Conservation (phyloP, 2,113 vertebrate genomes). For the Nibea albiflora region DNA sequence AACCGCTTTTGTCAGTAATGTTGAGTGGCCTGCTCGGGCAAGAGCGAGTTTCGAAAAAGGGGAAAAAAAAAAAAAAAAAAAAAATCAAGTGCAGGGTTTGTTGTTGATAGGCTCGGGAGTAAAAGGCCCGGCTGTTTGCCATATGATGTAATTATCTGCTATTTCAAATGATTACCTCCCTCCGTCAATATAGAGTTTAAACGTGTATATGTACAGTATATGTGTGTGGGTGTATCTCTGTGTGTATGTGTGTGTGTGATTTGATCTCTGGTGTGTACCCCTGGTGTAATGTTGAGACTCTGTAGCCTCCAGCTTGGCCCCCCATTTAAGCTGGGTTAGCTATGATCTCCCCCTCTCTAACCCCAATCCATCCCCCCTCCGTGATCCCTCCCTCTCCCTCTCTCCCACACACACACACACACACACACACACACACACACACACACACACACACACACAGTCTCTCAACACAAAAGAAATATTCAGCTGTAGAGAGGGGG, state of each 20-base stretch:
- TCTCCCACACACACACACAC: too few relatives aligned
- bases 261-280: constrained; percentile 66
- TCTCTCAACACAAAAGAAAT: constrained; percentile 81
- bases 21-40: constrained; percentile 59
- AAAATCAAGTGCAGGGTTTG: constrained; percentile 44
- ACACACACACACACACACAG: constrained; percentile 28
- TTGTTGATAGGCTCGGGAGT: constrained; percentile 29
- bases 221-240: constrained; percentile 27
- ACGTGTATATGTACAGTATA: constrained; percentile 34
- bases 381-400: constrained; percentile 28
- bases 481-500: constrained; percentile 83
- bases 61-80: constrained; percentile 3
- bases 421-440: constrained; percentile 47
- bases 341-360: constrained; percentile 77
- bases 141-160: constrained; percentile 77
- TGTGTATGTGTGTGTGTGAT: constrained; percentile 20
- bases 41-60: constrained; percentile 55
- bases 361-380: constrained; percentile 38
- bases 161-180: constrained; percentile 77
- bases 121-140: constrained; percentile 70
- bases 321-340: constrained; percentile 80
- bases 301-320: constrained; percentile 79
- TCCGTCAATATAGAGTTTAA: constrained; percentile 65
- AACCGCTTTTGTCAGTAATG: constrained; percentile 73
- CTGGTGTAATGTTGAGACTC: constrained; percentile 79